Conservation (phyloP, 2,888 invertebrate species). For the Tenthredo scrophulariae region DNA sequence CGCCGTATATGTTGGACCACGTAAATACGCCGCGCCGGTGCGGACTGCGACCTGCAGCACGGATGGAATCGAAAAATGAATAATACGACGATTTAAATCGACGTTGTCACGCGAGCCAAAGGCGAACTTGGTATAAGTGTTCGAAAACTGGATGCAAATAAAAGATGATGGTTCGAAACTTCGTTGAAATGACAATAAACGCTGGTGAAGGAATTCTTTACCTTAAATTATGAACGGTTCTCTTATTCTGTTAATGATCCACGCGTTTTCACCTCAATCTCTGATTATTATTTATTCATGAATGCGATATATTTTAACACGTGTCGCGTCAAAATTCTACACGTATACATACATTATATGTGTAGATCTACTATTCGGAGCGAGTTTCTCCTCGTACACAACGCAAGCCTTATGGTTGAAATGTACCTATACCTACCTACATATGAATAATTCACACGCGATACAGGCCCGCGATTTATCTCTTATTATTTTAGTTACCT, state of each 20-base stretch:
- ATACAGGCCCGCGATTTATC: slow-evolving; percentile 37
- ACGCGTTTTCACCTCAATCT: background rate
- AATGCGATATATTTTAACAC: slow-evolving; percentile 7
- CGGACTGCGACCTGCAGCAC: background rate
- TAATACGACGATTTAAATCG: slow-evolving; percentile 24
- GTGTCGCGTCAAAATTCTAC: slow-evolving; percentile 3
- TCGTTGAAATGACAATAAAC: slow-evolving; percentile 38
- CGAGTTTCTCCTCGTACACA: slow-evolving; percentile 1
- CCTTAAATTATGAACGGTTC: slow-evolving; percentile 18
- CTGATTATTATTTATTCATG: background rate
- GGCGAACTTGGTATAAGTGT: slow-evolving; percentile 25
- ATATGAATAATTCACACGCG: slow-evolving; percentile 43
- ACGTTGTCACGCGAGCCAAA: slow-evolving; percentile 45
- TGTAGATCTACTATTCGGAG: slow-evolving; percentile 5
- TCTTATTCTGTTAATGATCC: background rate
- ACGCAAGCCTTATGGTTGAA: background rate
- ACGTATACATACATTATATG: background rate
- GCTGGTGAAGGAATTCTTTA: background rate
- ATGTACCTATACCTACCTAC: background rate
- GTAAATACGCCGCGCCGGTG: slow-evolving; percentile 7
- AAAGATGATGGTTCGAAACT: background rate
- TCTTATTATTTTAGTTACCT: slow-evolving; percentile 36
- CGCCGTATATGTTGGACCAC: slow-evolving; percentile 12
- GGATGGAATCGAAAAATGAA: background rate
- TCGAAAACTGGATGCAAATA: background rate